These are phyloP conservation scores for Thryonomys swinderianus DNA, from an alignment of 2,113 vertebrate species.

Conservation along the genomic window DNA sequence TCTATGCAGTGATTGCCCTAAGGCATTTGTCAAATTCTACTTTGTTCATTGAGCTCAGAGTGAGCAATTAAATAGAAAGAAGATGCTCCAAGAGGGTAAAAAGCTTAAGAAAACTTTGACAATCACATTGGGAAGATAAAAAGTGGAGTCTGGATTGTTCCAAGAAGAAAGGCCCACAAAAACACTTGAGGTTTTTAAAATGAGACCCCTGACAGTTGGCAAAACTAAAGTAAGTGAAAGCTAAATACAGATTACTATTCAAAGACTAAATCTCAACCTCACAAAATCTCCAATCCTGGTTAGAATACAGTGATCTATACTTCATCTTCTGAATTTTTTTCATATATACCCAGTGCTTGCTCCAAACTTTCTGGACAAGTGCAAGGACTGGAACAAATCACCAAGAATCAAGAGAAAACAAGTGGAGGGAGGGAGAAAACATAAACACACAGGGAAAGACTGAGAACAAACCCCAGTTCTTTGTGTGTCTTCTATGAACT, in stretches of 20 bases:
- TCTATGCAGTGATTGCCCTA: neutral
- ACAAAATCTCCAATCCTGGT: neutral
- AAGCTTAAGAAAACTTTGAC: neutral
- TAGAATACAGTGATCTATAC: neutral
- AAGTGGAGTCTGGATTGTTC: neutral
- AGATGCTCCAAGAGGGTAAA: neutral
- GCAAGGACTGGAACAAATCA: neutral
- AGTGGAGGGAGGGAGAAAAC: neutral
- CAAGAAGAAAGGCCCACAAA: neutral
- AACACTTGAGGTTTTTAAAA: neutral
- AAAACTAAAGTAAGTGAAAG: neutral
- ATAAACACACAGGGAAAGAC: neutral
- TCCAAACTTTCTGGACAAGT: neutral
- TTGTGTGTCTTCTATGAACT: rapidly evolving
- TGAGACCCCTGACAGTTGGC: neutral
- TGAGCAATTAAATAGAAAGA: neutral
- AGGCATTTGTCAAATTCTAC: neutral
- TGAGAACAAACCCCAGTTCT: neutral
- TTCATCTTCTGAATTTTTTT: neutral
- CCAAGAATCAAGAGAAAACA: neutral
- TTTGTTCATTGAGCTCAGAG: neutral
- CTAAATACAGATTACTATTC: neutral
- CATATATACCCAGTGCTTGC: neutral
- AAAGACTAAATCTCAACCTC: neutral
- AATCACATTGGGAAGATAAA: neutral